phyloP scores from a whole-genome alignment of 2,888 invertebrate species.

The Mactromeris polynyma region DNA sequence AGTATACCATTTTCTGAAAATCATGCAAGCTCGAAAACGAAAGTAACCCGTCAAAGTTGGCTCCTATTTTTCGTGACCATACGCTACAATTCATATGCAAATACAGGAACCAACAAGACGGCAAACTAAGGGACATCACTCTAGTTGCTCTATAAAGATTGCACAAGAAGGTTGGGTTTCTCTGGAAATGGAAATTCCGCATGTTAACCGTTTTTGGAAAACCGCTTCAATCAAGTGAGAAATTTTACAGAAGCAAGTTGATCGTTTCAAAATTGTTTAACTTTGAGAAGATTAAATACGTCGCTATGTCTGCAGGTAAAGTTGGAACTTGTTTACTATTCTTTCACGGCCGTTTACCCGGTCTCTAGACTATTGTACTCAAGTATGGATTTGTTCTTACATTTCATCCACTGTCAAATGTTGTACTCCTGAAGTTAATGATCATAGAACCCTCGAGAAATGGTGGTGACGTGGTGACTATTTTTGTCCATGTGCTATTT shows the following conservation, averaged over 20 bases:
- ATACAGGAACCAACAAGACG: background rate
- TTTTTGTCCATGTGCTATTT: background rate
- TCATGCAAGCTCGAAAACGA: background rate
- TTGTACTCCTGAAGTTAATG: too few species aligned
- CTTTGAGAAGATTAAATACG: background rate
- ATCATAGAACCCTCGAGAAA: too few species aligned
- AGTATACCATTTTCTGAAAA: background rate
- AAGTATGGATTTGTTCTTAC: too few species aligned
- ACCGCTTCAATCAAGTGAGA: background rate
- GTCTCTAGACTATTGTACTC: too few species aligned
- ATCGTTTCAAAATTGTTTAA: background rate
- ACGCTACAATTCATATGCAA: background rate
- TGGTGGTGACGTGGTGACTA: background rate
- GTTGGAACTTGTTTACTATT: background rate
- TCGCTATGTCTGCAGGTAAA: background rate
- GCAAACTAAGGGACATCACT: conserved; percentile 9
- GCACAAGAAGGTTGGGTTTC: background rate
- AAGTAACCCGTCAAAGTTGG: background rate
- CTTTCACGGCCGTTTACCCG: too few species aligned
- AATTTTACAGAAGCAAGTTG: background rate
- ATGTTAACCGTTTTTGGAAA: background rate
- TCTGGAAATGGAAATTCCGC: background rate
- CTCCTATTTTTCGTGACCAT: background rate
- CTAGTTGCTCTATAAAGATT: background rate
- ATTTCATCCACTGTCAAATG: too few species aligned